These are phyloP conservation scores for Lithophane semibrunnea DNA, from an alignment of 2,888 invertebrate species.

Conservation along the genomic window DNA sequence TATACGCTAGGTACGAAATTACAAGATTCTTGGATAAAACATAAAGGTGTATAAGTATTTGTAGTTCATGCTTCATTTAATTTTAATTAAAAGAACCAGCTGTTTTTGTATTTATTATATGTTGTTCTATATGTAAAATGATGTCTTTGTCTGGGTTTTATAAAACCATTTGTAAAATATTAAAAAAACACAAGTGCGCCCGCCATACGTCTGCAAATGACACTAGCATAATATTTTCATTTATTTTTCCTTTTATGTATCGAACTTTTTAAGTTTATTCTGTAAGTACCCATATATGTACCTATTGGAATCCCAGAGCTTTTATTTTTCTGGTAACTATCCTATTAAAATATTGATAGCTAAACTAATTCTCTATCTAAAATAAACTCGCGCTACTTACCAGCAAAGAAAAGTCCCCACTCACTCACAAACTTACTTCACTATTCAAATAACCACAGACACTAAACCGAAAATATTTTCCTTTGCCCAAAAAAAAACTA, in stretches of 20 bases:
- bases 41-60: no score
- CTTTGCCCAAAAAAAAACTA: slow-evolving; percentile 19
- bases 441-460: slow-evolving; percentile 53
- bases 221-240: neutral
- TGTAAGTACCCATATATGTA: neutral
- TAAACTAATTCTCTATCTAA: neutral
- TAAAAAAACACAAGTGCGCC: no score
- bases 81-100: neutral
- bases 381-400: slow-evolving; percentile 34
- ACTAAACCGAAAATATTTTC: slow-evolving; percentile 42
- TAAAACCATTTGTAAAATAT: neutral
- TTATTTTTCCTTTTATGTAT: neutral
- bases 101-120: neutral
- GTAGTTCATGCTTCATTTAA: neutral
- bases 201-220: neutral
- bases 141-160: neutral
- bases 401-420: slow-evolving; percentile 24
- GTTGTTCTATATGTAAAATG: neutral
- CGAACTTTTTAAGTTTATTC: neutral
- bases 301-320: neutral
- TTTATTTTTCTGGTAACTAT: no score
- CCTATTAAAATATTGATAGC: neutral
- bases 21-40: slow-evolving; percentile 4
- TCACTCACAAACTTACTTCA: slow-evolving; percentile 37
- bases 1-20: neutral